Percentiles rank a stretch among this genome's conserved stretches.
Evolutionary conservation across 2,888 invertebrate genomes (phyloP).

Genomic region (Acronicta aceris): DNA sequence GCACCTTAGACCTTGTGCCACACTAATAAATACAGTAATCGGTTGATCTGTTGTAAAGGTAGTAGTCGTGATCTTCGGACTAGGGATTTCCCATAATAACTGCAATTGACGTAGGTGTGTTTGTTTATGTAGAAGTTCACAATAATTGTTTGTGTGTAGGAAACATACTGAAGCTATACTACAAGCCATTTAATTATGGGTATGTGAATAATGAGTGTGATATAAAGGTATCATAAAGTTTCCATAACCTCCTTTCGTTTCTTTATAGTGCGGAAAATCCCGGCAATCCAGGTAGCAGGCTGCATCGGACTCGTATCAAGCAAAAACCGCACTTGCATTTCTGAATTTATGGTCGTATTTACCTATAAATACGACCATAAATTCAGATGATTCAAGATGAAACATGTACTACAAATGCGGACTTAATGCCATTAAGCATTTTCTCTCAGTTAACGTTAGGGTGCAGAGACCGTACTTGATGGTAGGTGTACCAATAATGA

Average conservation of each 20-base stretch:
- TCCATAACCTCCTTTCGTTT: background rate
- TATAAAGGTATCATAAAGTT: background rate
- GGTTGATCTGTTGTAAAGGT: background rate
- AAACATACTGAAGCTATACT: conserved; percentile 15
- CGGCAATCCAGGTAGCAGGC: no score
- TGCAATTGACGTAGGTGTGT: conserved; percentile 22
- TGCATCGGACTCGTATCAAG: no score
- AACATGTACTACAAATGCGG: no score
- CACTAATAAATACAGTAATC: background rate
- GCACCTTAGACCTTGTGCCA: conserved; percentile 6
- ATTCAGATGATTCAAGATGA: no score
- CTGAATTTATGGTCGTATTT: no score
- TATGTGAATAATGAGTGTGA: conserved; percentile 13
- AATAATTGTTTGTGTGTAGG: conserved; percentile 10
- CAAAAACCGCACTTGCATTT: no score
- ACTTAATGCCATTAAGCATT: no score
- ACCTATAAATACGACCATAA: no score
- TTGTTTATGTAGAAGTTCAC: conserved; percentile 2
- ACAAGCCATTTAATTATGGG: background rate
- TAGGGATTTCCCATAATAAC: conserved; percentile 28
- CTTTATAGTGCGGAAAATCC: background rate
- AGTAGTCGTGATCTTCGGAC: conserved; percentile 6
- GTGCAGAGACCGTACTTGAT: no score
- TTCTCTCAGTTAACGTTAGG: no score
- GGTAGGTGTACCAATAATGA: no score